These are phyloP conservation scores for Anabas testudineus DNA, from an alignment of 2,797 vertebrate species.

Conservation along the genomic window DNA sequence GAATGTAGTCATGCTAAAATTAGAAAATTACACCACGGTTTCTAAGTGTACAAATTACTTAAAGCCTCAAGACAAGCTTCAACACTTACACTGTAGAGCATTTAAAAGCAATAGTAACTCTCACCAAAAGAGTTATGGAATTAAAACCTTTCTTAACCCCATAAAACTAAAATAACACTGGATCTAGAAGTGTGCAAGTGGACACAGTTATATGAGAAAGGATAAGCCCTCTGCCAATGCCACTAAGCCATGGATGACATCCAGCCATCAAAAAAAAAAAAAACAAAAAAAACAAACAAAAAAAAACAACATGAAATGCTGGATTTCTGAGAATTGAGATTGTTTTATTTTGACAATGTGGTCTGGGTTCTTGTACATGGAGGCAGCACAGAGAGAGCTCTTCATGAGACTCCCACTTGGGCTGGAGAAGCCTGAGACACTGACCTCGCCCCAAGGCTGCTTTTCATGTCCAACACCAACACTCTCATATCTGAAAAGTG, in stretches of 20 bases:
- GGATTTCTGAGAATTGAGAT: slow-evolving; percentile 58
- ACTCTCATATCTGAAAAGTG: slow-evolving; percentile 43
- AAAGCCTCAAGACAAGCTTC: background rate
- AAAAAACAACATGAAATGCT: too few relatives aligned
- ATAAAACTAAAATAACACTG: slow-evolving; percentile 38
- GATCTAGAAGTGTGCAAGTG: slow-evolving; percentile 30
- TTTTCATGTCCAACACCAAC: slow-evolving; percentile 56
- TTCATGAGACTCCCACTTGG: slow-evolving; percentile 68
- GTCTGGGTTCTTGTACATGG: slow-evolving; percentile 59
- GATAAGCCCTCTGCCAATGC: slow-evolving; percentile 54
- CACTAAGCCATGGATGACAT: slow-evolving; percentile 41
- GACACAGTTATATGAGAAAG: slow-evolving; percentile 33
- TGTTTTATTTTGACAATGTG: slow-evolving; percentile 63
- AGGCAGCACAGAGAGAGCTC: slow-evolving; percentile 57
- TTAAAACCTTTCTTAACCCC: slow-evolving; percentile 32
- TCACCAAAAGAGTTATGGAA: background rate
- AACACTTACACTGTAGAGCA: background rate
- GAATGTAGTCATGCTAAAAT: too few relatives aligned
- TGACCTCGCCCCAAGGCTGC: slow-evolving; percentile 26
- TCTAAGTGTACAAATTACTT: too few relatives aligned
- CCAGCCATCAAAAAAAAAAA: slow-evolving; percentile 36
- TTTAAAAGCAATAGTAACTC: background rate
- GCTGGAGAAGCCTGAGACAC: slow-evolving; percentile 51
- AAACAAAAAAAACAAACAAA: too few relatives aligned
- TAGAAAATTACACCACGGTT: too few relatives aligned